phyloP scores from a whole-genome alignment of 2,113 vertebrate genomes.

The Dasypus novemcinctus region DNA sequence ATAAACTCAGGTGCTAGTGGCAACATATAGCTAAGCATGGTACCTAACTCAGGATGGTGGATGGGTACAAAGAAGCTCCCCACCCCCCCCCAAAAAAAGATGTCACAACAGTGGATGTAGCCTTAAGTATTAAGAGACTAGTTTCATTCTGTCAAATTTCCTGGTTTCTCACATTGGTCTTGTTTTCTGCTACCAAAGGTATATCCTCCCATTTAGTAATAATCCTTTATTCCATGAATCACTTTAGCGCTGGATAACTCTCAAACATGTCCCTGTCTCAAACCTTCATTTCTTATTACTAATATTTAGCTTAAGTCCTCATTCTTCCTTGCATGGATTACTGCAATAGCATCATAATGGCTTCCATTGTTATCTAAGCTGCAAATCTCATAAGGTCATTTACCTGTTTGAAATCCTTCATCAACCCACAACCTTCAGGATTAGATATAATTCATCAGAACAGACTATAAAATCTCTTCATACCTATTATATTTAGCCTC shows the following conservation, averaged over 20 bases:
- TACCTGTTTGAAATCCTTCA: background rate
- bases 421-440: background rate
- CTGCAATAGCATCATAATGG: background rate
- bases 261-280: background rate
- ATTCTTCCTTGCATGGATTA: constrained; percentile 7
- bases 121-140: background rate
- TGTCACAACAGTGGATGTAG: background rate
- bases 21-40: background rate
- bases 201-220: background rate
- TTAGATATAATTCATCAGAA: background rate
- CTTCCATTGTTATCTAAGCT: background rate
- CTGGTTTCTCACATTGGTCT: background rate
- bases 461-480: background rate
- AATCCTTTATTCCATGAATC: background rate
- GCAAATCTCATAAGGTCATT: background rate
- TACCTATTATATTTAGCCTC: background rate
- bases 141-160: background rate
- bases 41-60: background rate
- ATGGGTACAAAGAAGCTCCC: background rate
- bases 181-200: background rate
- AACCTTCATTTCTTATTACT: background rate
- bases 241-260: background rate
- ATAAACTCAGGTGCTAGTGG: background rate
- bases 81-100: too few species aligned
- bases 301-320: background rate